A percentile compares a stretch with the other conserved stretches of the same genome.
phyloP scores from a whole-genome alignment of 2,113 vertebrate species.

The Puntigrus tetrazona region DNA sequence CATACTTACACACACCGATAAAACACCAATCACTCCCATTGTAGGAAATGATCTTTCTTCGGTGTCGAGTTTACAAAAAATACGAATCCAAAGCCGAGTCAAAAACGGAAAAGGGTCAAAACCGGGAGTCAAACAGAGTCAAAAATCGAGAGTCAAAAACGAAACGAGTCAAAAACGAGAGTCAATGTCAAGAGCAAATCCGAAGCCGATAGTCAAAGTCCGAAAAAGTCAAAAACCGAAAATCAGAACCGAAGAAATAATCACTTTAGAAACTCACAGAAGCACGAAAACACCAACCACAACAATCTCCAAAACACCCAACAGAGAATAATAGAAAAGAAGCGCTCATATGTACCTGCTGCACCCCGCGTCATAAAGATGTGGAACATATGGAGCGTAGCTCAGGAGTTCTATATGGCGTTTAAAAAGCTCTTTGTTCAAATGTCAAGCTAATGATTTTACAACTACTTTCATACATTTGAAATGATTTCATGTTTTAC shows the following conservation, averaged over 20 bases:
- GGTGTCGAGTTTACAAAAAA: background rate
- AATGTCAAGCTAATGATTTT: no score
- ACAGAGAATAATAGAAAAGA: background rate
- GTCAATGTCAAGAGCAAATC: background rate
- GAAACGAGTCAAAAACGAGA: background rate
- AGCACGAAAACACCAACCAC: background rate
- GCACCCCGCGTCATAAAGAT: background rate
- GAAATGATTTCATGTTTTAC: no score
- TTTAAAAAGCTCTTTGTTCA: no score
- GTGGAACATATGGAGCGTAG: no score
- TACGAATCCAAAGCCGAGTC: background rate
- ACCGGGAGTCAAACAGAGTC: background rate
- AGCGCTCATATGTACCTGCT: background rate
- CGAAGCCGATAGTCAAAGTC: background rate
- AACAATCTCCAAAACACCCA: background rate
- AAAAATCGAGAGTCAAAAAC: background rate
- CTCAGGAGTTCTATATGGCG: no score
- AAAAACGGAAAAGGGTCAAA: background rate
- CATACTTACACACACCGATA: background rate
- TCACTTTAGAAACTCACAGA: background rate
- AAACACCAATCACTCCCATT: background rate
- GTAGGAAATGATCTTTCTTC: background rate
- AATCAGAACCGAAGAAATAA: background rate
- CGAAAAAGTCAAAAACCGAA: conserved; percentile 1
- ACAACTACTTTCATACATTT: no score